Evolutionary conservation across 2,113 vertebrate genomes (phyloP).

Genomic region (Muscicapa adusta): DNA sequence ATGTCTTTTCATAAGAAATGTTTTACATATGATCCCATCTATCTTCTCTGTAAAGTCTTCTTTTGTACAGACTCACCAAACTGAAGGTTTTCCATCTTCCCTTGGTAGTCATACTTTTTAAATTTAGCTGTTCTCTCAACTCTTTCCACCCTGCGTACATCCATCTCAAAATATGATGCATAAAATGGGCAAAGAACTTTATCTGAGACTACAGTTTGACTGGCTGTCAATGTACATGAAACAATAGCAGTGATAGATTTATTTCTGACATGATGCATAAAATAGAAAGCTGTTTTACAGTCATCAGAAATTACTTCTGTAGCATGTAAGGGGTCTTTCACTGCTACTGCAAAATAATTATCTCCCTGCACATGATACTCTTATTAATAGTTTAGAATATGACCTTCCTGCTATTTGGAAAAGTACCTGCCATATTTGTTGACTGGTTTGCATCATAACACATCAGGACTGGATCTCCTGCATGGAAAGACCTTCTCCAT

Average conservation of each 20-base stretch:
- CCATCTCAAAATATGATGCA: not conserved
- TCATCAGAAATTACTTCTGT: not conserved
- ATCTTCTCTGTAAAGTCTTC: not conserved
- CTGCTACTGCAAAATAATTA: not conserved
- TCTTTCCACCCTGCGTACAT: not conserved
- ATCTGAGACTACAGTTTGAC: not conserved
- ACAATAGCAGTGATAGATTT: not conserved
- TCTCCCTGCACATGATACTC: not conserved
- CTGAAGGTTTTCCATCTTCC: not conserved
- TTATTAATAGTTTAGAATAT: not conserved
- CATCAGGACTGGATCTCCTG: not conserved
- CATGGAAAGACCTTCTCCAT: not conserved
- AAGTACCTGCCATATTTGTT: not conserved
- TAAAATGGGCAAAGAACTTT: not conserved
- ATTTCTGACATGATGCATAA: not conserved
- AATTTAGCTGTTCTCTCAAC: not conserved
- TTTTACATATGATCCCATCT: not conserved
- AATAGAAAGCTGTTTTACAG: not conserved
- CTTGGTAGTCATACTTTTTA: not conserved
- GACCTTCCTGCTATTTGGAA: not conserved
- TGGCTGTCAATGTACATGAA: not conserved
- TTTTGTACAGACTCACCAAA: not conserved
- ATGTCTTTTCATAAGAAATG: not conserved
- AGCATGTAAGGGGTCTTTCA: not conserved
- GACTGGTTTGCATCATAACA: not conserved